Evolutionary conservation across 2,113 vertebrate genomes (phyloP).

Genomic region (Heptranchias perlo): DNA sequence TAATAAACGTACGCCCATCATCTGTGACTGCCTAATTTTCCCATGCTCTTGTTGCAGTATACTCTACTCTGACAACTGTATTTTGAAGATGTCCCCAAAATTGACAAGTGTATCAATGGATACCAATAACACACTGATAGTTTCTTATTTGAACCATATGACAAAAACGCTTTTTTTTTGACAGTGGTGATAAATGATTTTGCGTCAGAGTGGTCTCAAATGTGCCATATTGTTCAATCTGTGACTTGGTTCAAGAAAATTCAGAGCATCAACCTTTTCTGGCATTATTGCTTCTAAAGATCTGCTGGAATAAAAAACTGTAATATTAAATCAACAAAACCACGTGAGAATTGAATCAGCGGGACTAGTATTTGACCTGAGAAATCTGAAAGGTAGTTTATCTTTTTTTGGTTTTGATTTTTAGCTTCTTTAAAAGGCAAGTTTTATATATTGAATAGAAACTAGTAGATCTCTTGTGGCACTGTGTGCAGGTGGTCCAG

Average conservation of each 20-base stretch:
- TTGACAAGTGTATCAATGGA: slow-evolving; percentile 31
- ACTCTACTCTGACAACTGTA: not conserved
- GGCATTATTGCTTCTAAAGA: slow-evolving; percentile 17
- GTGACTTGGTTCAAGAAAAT: slow-evolving; percentile 22
- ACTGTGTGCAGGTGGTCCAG: not conserved
- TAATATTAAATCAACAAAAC: not conserved
- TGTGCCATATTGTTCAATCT: slow-evolving; percentile 2
- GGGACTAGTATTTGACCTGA: not conserved
- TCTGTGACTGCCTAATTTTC: not conserved
- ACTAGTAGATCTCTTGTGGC: not conserved
- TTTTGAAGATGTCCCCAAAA: not conserved
- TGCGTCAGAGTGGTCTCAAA: slow-evolving; percentile 2
- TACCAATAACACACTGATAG: not conserved
- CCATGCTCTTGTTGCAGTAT: not conserved
- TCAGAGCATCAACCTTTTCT: slow-evolving; percentile 28
- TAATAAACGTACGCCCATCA: not conserved
- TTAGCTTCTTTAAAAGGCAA: slow-evolving; percentile 12
- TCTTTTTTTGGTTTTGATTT: not conserved
- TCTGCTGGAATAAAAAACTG: not conserved
- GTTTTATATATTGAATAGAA: not conserved
- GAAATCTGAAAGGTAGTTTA: not conserved
- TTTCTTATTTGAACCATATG: slow-evolving; percentile 24
- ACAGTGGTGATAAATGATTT: slow-evolving; percentile 22
- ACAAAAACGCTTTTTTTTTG: slow-evolving; percentile 13
- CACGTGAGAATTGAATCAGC: not conserved